phyloP scores from a whole-genome alignment of 2,888 invertebrate genomes.

The Scaeva pyrastri region DNA sequence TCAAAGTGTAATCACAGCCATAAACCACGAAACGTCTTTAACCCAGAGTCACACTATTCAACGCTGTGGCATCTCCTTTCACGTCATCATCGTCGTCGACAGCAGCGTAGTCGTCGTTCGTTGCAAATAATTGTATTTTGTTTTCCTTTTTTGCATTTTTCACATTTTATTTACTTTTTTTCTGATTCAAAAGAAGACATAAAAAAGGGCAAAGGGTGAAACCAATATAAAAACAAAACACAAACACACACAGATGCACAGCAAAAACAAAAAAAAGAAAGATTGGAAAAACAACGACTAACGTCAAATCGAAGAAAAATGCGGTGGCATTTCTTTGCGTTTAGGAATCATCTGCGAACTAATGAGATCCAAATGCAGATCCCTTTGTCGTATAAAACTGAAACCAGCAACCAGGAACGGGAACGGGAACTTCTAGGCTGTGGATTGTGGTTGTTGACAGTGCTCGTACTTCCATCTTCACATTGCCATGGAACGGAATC shows the following conservation, averaged over 20 bases:
- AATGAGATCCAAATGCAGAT: slow-evolving; percentile 68
- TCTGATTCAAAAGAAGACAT: neutral
- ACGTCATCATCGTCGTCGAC: neutral
- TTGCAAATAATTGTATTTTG: slow-evolving; percentile 22
- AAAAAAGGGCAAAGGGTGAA: slow-evolving; percentile 59
- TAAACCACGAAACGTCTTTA: slow-evolving; percentile 74
- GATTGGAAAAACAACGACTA: slow-evolving; percentile 1
- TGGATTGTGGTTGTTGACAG: neutral
- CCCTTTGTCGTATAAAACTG: slow-evolving; percentile 25
- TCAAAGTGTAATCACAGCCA: slow-evolving; percentile 66
- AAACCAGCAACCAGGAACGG: too few relatives aligned
- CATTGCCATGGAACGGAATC: neutral
- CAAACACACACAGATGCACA: slow-evolving; percentile 4
- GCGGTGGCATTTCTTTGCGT: slow-evolving; percentile 51
- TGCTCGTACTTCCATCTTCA: neutral
- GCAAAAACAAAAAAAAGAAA: too few relatives aligned
- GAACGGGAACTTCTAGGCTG: too few relatives aligned
- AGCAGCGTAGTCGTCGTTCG: too few relatives aligned
- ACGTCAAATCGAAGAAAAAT: slow-evolving; percentile 48
- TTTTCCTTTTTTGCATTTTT: neutral
- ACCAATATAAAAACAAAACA: slow-evolving; percentile 41
- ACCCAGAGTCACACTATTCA: slow-evolving; percentile 68
- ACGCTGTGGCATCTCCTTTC: slow-evolving; percentile 32
- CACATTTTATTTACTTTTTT: slow-evolving; percentile 3
- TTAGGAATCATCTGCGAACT: slow-evolving; percentile 61